Percentiles rank a stretch among this genome's conserved stretches.
Evolutionary conservation across 2,888 invertebrate genomes (phyloP).

Genomic region (Cryptus viduatorius): DNA sequence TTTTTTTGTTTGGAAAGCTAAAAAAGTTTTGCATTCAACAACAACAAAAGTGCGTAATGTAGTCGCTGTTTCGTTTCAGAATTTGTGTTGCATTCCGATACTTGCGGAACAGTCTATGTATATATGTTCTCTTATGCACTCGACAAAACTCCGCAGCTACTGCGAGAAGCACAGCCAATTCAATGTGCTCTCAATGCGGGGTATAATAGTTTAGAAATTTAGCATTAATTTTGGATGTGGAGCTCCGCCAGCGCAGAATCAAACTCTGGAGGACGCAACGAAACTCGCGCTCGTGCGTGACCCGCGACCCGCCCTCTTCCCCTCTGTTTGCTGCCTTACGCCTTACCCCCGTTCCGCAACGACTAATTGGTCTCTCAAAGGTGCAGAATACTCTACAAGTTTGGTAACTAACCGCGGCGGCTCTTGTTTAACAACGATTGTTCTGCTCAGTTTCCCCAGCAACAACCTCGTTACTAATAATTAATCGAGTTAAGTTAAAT

Average conservation of each 20-base stretch:
- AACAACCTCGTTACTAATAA: conserved; percentile 75
- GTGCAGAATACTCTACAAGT: conserved; percentile 70
- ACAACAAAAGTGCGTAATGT: neutral
- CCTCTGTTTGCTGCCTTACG: conserved; percentile 37
- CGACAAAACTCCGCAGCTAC: conserved; percentile 1
- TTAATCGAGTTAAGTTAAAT: conserved; percentile 75
- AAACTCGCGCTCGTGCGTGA: conserved; percentile 42
- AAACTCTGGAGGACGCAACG: conserved; percentile 42
- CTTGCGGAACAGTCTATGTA: neutral
- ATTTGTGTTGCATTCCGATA: neutral
- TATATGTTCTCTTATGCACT: neutral
- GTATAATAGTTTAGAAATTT: conserved; percentile 58
- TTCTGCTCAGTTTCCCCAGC: conserved; percentile 73
- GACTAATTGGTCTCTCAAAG: conserved; percentile 77
- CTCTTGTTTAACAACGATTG: conserved; percentile 76
- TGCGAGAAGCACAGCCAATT: neutral
- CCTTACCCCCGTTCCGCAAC: conserved; percentile 59
- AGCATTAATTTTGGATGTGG: conserved; percentile 47
- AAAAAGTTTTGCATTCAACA: neutral
- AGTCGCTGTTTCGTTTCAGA: neutral
- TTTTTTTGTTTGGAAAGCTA: neutral
- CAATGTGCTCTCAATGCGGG: conserved; percentile 14
- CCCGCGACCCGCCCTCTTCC: conserved; percentile 10
- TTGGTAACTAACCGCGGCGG: conserved; percentile 74
- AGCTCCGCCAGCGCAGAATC: conserved; percentile 7